These are phyloP conservation scores for Camponotus floridanus DNA, from an alignment of 1,140 invertebrate species.

Conservation along the genomic window DNA sequence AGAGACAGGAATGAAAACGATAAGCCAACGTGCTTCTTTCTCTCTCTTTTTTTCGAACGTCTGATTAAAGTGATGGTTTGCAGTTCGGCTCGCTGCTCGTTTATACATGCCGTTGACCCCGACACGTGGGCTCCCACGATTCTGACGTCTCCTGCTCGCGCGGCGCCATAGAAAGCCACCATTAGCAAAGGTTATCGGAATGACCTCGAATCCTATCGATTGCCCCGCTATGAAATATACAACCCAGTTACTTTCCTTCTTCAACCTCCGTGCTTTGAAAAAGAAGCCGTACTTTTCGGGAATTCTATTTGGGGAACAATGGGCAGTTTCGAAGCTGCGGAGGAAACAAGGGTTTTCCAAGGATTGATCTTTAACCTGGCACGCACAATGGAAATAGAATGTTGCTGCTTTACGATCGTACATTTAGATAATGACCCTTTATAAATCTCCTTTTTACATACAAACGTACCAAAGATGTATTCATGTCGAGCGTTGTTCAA, in stretches of 20 bases:
- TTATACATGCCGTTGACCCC: constrained; percentile 68
- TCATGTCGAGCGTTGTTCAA: background rate
- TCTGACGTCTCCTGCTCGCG: constrained; percentile 62
- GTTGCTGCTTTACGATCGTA: background rate
- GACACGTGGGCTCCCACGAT: constrained; percentile 61
- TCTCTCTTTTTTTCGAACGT: background rate
- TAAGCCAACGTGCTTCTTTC: background rate
- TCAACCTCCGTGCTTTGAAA: background rate
- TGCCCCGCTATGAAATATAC: constrained; percentile 63
- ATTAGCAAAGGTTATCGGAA: constrained; percentile 77
- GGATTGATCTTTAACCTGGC: background rate
- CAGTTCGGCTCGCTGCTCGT: constrained; percentile 32
- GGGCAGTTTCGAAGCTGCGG: background rate
- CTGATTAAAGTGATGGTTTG: background rate
- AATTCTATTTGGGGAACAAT: constrained; percentile 19
- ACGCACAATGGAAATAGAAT: background rate
- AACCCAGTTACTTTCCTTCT: constrained; percentile 22
- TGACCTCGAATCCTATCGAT: constrained; percentile 76
- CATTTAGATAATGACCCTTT: background rate
- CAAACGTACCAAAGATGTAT: background rate
- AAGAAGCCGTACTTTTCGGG: background rate
- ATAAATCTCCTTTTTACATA: background rate
- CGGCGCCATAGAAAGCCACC: constrained; percentile 53
- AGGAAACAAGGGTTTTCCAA: background rate
- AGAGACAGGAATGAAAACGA: background rate